Percentiles rank a stretch among this genome's conserved stretches.
phyloP scores from a whole-genome alignment of 2,797 vertebrate genomes.

The Rallus crepitans region DNA sequence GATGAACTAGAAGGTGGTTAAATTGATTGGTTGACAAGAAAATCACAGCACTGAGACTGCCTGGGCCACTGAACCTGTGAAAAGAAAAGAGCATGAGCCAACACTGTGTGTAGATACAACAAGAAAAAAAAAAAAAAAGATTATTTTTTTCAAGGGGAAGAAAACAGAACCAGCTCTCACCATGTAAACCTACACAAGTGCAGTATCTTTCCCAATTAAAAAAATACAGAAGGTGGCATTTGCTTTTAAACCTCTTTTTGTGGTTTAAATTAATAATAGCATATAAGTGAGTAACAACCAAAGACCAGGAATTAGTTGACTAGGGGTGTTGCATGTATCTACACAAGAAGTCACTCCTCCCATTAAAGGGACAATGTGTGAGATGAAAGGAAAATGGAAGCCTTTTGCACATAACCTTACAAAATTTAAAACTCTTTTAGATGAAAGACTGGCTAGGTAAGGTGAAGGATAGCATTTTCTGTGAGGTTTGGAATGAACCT shows the following conservation, averaged over 20 bases:
- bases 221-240: accelerated
- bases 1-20: neutral
- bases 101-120: neutral
- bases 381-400: neutral
- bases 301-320: neutral
- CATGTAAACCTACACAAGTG: neutral
- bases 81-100: neutral
- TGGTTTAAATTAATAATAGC: neutral
- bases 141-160: neutral
- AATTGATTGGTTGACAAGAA: neutral
- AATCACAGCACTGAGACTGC: neutral
- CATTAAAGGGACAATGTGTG: neutral
- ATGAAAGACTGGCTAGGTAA: neutral
- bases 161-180: accelerated
- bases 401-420: neutral
- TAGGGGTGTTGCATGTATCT: neutral
- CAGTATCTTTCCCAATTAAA: neutral
- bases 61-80: neutral
- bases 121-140: neutral
- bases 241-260: neutral
- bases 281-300: neutral
- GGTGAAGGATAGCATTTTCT: neutral
- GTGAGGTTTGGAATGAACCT: neutral
- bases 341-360: neutral
- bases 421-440: neutral